phyloP scores from a whole-genome alignment of 35 echinoderm and acorn worm species.

The Acanthaster planci region DNA sequence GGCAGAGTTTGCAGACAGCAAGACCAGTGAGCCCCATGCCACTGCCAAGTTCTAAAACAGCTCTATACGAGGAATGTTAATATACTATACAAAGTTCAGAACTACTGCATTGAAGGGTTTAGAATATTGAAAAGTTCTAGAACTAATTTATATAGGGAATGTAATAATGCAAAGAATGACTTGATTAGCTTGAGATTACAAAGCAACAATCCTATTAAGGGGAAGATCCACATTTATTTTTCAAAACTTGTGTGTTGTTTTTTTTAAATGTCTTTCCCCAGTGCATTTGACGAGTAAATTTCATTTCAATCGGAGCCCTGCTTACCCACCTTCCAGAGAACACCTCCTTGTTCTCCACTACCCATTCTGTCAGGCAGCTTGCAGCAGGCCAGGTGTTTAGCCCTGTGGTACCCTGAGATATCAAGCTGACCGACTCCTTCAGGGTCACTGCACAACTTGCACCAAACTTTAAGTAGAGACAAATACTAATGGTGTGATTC shows the following conservation, averaged over 20 bases:
- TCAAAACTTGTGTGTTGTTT: no score
- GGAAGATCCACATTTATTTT: no score
- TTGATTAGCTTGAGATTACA: no score
- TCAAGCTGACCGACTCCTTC: conserved; percentile 54
- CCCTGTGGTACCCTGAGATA: conserved; percentile 85
- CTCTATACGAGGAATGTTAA: conserved; percentile 21
- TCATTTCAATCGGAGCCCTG: no score
- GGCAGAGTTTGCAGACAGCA: conserved; percentile 41
- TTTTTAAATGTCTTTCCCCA: no score
- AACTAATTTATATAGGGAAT: no score
- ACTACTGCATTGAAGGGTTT: no score
- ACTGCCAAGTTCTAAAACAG: conserved; percentile 59
- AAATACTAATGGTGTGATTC: no score
- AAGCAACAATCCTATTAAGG: no score
- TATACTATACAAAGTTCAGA: background rate
- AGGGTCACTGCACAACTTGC: conserved; percentile 26
- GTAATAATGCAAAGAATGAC: no score
- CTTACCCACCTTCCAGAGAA: conserved; percentile 55
- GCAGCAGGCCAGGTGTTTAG: conserved; percentile 79
- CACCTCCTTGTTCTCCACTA: conserved; percentile 47
- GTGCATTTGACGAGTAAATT: no score
- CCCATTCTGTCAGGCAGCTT: conserved; percentile 68
- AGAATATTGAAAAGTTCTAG: no score
- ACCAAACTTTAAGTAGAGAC: background rate
- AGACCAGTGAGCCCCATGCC: conserved; percentile 57